Evolutionary conservation across 2,113 vertebrate species (phyloP), one percentile per base, ranked within the genome.

Genomic region (Sinocyclocheilus anshuiensis): DNA sequence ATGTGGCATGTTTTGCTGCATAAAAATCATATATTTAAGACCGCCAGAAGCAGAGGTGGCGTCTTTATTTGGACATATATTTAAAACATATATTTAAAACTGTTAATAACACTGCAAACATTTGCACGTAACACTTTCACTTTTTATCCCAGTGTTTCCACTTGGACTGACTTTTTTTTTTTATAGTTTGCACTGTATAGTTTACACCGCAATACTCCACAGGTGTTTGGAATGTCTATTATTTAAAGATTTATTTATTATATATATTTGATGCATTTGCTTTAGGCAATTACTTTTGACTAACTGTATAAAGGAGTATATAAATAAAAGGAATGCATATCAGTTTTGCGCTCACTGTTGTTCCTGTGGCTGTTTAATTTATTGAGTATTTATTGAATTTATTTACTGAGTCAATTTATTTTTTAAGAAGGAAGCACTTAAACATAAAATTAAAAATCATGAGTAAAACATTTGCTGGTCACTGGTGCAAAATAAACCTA

Each of bases 191-290:
- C 91, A 90, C 90, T 92, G 85, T 93, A 93, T 93, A 93, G 94
- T 94, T 94, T 95, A 92, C 91, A 90, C 93, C 90, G 88, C 86
- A 94, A 93, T 91, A 92, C 89, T 94, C 93, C 90, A 92, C 90
- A 91, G 93, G 88, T 94, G 93, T 90, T 92, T 91, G 93, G 92
- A 94, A 94, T 93, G 94, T 94, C 90, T 91, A 93, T 92, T 89
- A 88, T 88, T 88, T 85, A 82, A 87, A 83, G 84, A 81, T 84
- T 87, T 61, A 55, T 22, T 26, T 86, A 78, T 86, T 86, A 85
- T 89, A 86, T 81, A 69, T 88, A 89, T 85, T 86, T 89, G 80
- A 67, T 75, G 87, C 76, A 81, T 57, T 85, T 89, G 82, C 81
- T 86, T 89, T 90, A 88, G 91, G 78, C 57, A 71, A 89, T 79